Conservation (phyloP, 2,797 vertebrate genomes). For the Neosilurus hyrtlii region DNA sequence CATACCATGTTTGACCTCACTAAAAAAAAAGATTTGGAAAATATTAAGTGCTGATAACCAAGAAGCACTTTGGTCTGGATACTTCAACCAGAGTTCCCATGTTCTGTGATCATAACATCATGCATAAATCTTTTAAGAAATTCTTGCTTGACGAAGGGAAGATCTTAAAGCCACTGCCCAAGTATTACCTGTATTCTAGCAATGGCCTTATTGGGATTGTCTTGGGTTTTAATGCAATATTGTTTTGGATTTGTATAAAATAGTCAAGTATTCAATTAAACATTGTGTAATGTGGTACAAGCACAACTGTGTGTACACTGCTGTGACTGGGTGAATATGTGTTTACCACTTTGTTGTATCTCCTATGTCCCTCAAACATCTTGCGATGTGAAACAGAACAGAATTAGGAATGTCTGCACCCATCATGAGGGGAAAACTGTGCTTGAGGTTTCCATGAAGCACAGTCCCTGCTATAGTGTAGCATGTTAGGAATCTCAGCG, state of each 20-base stretch:
- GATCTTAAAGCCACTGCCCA: slow-evolving; percentile 63
- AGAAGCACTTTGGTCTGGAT: slow-evolving; percentile 35
- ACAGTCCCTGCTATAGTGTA: slow-evolving; percentile 21
- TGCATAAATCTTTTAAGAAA: slow-evolving; percentile 36
- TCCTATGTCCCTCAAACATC: background rate
- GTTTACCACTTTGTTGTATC: background rate
- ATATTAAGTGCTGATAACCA: slow-evolving; percentile 14
- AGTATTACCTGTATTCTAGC: slow-evolving; percentile 74
- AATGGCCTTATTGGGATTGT: slow-evolving; percentile 87
- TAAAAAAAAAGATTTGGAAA: slow-evolving; percentile 19
- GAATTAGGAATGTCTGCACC: slow-evolving; percentile 20
- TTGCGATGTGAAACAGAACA: background rate
- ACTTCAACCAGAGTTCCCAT: slow-evolving; percentile 26
- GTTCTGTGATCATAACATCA: slow-evolving; percentile 38
- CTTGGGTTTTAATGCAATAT: slow-evolving; percentile 92
- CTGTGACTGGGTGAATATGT: background rate
- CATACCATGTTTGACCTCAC: slow-evolving; percentile 42
- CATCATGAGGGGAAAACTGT: background rate
- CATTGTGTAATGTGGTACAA: slow-evolving; percentile 81
- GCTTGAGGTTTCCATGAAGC: slow-evolving; percentile 21
- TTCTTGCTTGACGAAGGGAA: slow-evolving; percentile 43
- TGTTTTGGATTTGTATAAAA: slow-evolving; percentile 97
- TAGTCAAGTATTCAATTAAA: slow-evolving; percentile 98
- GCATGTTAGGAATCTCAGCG: slow-evolving; percentile 44
- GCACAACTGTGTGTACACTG: slow-evolving; percentile 38